Evolutionary conservation across 2,797 vertebrate species (phyloP).

Genomic region (Gallinago stenura): DNA sequence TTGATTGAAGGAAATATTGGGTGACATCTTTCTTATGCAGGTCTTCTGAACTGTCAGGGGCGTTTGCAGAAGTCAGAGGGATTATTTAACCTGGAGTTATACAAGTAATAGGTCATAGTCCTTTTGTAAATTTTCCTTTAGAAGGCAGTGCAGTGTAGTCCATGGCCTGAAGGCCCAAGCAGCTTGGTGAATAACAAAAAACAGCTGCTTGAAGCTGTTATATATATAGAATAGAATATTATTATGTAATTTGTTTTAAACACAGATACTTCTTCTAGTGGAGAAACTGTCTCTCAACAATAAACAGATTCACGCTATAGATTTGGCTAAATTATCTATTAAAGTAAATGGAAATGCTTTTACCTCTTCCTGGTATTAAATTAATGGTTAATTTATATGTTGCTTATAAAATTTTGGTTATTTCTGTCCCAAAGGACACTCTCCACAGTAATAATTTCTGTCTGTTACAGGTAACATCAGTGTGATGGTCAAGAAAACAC

Average conservation of each 20-base stretch:
- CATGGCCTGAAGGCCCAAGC: background rate
- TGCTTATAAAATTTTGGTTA: background rate
- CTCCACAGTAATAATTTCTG: background rate
- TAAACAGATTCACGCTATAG: background rate
- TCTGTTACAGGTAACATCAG: slow-evolving; percentile 80
- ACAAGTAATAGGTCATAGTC: background rate
- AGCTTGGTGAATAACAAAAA: background rate
- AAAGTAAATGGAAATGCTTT: background rate
- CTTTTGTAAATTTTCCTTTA: background rate
- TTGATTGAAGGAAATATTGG: background rate
- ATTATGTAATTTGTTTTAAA: background rate
- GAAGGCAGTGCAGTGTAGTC: background rate
- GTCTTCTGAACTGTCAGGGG: background rate
- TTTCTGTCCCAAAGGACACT: background rate
- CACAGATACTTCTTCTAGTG: background rate
- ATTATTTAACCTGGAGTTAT: background rate
- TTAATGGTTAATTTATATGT: background rate
- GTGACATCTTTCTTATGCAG: background rate
- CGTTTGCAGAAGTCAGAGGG: background rate
- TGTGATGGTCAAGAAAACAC: slow-evolving; percentile 70
- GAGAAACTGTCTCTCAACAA: background rate
- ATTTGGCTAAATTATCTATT: background rate
- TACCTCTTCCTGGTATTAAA: background rate
- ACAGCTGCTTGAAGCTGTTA: background rate
- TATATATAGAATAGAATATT: background rate